These are phyloP conservation scores for Pipra filicauda DNA, from an alignment of 2,113 vertebrate species.

Conservation along the genomic window DNA sequence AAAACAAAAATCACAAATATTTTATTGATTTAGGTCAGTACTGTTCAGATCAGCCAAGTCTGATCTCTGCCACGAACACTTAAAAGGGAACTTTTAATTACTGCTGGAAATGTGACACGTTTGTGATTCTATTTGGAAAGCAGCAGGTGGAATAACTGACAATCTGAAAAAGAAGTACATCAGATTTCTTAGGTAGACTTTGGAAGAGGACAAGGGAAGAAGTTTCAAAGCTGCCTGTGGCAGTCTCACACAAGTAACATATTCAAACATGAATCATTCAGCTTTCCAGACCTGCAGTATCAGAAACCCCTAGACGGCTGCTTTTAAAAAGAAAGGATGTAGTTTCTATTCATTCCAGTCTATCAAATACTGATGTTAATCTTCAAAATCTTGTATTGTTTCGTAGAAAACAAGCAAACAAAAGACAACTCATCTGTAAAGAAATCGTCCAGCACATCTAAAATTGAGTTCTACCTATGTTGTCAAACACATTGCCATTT, in stretches of 20 bases:
- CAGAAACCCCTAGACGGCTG: background rate
- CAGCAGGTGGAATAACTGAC: background rate
- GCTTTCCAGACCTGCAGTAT: background rate
- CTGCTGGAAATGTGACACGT: background rate
- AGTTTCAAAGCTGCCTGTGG: background rate
- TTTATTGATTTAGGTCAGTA: background rate
- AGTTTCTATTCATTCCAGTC: background rate
- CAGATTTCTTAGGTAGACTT: background rate
- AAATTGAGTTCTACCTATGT: background rate
- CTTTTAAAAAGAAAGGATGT: background rate
- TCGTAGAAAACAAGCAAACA: background rate
- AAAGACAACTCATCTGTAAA: background rate
- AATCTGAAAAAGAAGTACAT: background rate
- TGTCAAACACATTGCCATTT: background rate
- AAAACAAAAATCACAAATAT: background rate
- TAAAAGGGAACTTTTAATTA: background rate
- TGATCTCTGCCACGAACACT: background rate
- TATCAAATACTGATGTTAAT: background rate
- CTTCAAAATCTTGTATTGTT: background rate
- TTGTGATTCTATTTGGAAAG: background rate
- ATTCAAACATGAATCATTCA: background rate
- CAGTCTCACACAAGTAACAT: background rate
- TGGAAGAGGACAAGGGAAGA: background rate
- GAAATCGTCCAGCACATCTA: background rate
- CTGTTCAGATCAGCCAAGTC: background rate